Evolutionary conservation across 2,797 vertebrate genomes (phyloP), one percentile per base, ranked within the genome.

Genomic region (Enteromius anoplus): DNA sequence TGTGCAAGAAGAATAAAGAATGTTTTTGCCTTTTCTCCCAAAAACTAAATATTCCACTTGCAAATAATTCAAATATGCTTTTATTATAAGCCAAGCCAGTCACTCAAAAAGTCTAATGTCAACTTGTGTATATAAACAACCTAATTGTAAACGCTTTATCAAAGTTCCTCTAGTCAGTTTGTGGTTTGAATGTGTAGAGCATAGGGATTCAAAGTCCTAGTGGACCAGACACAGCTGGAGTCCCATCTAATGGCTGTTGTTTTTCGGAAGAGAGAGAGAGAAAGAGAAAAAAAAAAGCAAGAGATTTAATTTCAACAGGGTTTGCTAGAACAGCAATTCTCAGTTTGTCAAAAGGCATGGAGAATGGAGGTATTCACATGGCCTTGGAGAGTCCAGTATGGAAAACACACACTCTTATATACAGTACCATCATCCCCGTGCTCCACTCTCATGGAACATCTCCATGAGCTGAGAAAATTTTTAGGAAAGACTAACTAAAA

Each of bases 201-300:
- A 72, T 40, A 14, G 92, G 94, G 84, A 92, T 92, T 91, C 91
- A 92, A 86, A 88, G 89, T 91, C 90, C 90, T 71, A 80, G 80
- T 93, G 86, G 90, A 88, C 88, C 87, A 89, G 88, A 90, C 90
- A 88, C 91, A 62, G 86, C 87, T 87, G 84, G 17, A 88, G 64
- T 75, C 87, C 82, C 88, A 89, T 85, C 83, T 89, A 92, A 89
- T 92, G 91, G 85, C 85, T 82, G 66, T 84, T 87, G 88, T 84
- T 53, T 75, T 49, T 72, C 9, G 75, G 75, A 53, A 49, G 29
- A 66, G 29, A 78, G 32, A 58, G 49, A 51, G 15, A 81, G n/a
- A 83, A 17, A 65, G 55, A 26, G 42, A 51, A 42, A 45, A 51
- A 58, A 23, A 58, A 23, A 60, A 60, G 42, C 73, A 75, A 58